Evolutionary conservation across 2,888 invertebrate species (phyloP), one percentile per base, ranked within the genome.

Genomic region (Polietes domitor): DNA sequence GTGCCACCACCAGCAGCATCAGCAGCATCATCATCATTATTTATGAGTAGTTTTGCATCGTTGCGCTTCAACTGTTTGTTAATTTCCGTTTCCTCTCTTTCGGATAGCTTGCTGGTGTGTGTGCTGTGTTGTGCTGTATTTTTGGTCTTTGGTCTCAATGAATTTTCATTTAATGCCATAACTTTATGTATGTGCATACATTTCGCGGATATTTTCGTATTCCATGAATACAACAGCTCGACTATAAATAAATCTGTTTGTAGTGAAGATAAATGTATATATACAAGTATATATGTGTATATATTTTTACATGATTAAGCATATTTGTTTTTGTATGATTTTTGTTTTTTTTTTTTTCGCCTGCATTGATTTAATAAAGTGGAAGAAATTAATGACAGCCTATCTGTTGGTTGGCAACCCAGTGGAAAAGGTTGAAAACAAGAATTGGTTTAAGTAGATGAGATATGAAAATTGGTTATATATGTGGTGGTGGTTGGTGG

Each of bases 371-470:
- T 47, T 47, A 47, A 47, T 47, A 47, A 47, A 47, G 47, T 47
- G 47, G 47, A 47, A 47, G 47, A 47, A 47, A 47, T 47, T 47
- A 47, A 47, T 53, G 53, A 53, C 53, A 53, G 24, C 53, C 53
- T 6, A 21, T n/a, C n/a, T n/a, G n/a, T n/a, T 19, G 19, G 2
- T 50, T 50, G 50, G 19, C 50, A 50, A 50, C n/a, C 21, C 9
- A 53, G 2, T n/a, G 9, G 4, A 9, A 37, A 37, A 37, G 4
- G 47, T 15, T 2, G n/a, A 47, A 47, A 6, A 41, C 10, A 41
- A 41, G 41, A 12, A 32, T 4, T 32, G 47, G n/a, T 7, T n/a
- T 47, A 47, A 47, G 47, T 47, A n/a, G 7, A n/a, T n/a, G 12
- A 47, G n/a, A 47, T 12, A 12, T 47, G n/a, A 12, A 47, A 41